Base-by-base conservation (phyloP, 2,888 invertebrate species). In the Metacarcinus magister region DNA sequence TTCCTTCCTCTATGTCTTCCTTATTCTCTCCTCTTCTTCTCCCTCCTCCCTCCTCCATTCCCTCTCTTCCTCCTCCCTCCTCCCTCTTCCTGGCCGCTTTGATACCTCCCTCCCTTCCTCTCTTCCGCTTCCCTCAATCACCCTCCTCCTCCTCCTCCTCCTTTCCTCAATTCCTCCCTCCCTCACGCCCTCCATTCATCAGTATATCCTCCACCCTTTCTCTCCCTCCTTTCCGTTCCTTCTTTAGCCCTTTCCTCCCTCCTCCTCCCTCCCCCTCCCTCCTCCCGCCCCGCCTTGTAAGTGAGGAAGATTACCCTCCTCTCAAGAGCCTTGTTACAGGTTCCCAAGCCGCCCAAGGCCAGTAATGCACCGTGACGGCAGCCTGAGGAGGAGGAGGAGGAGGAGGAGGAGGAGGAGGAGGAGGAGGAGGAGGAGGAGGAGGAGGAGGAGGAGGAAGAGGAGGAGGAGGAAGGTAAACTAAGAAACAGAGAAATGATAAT, bases 371-470 rank as follows among this genome's bases (percentile, higher is more conserved):
- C n/a, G 82, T 5, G 32, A 13, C 32, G 32, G 82, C 32, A 82
- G 32, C 16, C 28, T 28, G 82, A 82, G 32, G 32, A 82, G 82
- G 32, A 28, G 82, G 32, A 82, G 82, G 32, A 82, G 82, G 82
- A 82, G 82, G 82, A 82, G 82, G 82, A 82, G 32, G 8, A 32
- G n/a, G 67, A 23, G 19, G 67, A 3, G 19, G 19, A 1, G n/a
- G 82, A 32, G 82, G 32, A 32, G 32, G 82, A 32, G 82, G 28
- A 82, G 32, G 67, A 67, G 67, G 3, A 67, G n/a, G 67, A 67
- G 67, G 67, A 67, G 67, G n/a, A 67, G n/a, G 67, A 67, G 67
- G 67, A 67, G 67, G 67, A 67, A 54, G 54, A 54, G 54, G 54
- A 54, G 13, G 54, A 67, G 10, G 67, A 67, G 4, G 28, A 82